phyloP scores from a whole-genome alignment of 1,140 invertebrate species.

The Drosophila eugracilis region DNA sequence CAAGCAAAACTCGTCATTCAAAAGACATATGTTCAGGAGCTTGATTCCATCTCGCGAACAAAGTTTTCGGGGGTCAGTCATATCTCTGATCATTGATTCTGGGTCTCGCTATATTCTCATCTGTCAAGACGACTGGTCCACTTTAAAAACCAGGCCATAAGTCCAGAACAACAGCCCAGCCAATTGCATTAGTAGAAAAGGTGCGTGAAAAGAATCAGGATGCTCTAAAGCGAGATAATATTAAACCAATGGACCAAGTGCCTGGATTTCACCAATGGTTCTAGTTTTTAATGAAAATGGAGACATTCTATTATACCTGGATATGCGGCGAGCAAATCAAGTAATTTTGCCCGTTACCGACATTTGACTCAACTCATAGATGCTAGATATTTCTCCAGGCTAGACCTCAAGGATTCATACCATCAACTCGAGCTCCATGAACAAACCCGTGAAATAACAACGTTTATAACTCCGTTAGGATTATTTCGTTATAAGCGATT shows the following conservation, averaged over 20 bases:
- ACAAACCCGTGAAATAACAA: too few relatives aligned
- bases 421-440: too few relatives aligned
- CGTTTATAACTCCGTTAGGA: too few relatives aligned
- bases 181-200: conserved; percentile 2
- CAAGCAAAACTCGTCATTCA: background rate
- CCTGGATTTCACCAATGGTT: conserved; percentile 7
- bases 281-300: too few relatives aligned
- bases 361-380: conserved; percentile 3
- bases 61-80: background rate
- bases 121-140: conserved; percentile 4
- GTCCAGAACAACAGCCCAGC: background rate
- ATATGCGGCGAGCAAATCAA: background rate
- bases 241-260: background rate
- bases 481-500: too few relatives aligned
- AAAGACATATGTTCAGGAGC: background rate
- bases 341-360: background rate
- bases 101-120: conserved; percentile 6
- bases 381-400: conserved; percentile 2
- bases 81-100: background rate
- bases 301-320: conserved; percentile 8
- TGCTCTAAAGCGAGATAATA: conserved; percentile 6
- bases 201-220: conserved; percentile 1
- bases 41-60: too few relatives aligned
- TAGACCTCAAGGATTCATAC: conserved; percentile 6
- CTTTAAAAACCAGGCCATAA: conserved; percentile 2